phyloP scores from a whole-genome alignment of 2,888 invertebrate species.

The Anthrax anthrax region DNA sequence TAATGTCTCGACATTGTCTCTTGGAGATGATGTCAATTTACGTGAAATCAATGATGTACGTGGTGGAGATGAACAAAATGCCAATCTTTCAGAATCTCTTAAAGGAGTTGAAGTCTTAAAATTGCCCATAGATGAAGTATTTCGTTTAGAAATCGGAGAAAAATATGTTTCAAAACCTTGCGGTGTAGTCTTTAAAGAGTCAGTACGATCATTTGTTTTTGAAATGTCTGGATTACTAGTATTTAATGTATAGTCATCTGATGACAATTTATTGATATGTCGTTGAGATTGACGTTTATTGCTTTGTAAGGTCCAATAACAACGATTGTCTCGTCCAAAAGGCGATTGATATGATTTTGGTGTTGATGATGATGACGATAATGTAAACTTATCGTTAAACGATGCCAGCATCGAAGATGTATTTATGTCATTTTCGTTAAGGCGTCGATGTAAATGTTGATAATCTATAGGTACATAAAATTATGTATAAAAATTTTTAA shows the following conservation, averaged over 20 bases:
- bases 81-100: neutral
- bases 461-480: too few species aligned
- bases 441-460: neutral
- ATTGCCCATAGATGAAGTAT: neutral
- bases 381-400: conserved; percentile 27
- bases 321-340: conserved; percentile 11
- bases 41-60: neutral
- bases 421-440: conserved; percentile 1
- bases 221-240: neutral
- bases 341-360: conserved; percentile 14
- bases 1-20: conserved; percentile 2
- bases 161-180: neutral
- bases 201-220: neutral
- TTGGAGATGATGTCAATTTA: neutral
- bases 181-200: neutral
- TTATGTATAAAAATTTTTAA: too few species aligned
- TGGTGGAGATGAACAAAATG: neutral
- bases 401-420: conserved; percentile 22
- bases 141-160: neutral
- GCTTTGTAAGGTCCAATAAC: neutral
- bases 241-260: neutral
- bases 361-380: conserved; percentile 25
- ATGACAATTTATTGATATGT: neutral
- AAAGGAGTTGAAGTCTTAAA: neutral
- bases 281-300: neutral